Evolutionary conservation across 1,140 invertebrate genomes (phyloP).

Genomic region (Teleogryllus occipitalis): DNA sequence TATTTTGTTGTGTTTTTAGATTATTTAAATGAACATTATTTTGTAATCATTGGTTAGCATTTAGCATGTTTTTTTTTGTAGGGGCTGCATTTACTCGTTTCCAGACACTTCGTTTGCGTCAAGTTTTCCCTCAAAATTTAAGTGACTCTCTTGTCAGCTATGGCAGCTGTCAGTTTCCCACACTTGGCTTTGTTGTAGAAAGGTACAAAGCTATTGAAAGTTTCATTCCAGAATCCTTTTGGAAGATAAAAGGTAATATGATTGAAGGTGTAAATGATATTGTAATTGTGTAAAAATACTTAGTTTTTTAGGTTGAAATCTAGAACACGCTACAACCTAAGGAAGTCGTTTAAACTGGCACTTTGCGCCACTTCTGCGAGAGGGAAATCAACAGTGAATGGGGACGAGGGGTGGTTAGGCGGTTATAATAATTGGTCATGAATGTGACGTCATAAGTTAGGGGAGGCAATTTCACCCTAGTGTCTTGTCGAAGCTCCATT

Average conservation of each 20-base stretch:
- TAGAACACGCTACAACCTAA: no score
- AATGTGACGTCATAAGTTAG: no score
- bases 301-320: no score
- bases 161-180: slow-evolving; percentile 96
- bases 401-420: no score
- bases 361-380: no score
- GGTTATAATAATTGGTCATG: no score
- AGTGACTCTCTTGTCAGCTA: slow-evolving; percentile 84
- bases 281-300: no score
- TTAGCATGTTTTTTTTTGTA: slow-evolving; percentile 29
- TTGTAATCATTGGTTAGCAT: background rate
- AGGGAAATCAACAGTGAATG: no score
- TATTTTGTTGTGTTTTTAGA: background rate
- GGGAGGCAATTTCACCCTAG: no score
- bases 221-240: slow-evolving; percentile 85
- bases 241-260: slow-evolving; percentile 72
- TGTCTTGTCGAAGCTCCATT: no score
- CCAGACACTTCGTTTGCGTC: slow-evolving; percentile 85
- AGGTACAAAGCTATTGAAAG: slow-evolving; percentile 81
- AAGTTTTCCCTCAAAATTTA: slow-evolving; percentile 70
- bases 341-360: no score
- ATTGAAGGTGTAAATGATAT: no score
- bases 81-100: slow-evolving; percentile 98
- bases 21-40: background rate
- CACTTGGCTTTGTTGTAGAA: slow-evolving; percentile 94